A percentile compares a stretch with the other conserved stretches of the same genome.
These are phyloP conservation scores for Epistrophella euchroma DNA, from an alignment of 2,888 invertebrate genomes.

Conservation along the genomic window DNA sequence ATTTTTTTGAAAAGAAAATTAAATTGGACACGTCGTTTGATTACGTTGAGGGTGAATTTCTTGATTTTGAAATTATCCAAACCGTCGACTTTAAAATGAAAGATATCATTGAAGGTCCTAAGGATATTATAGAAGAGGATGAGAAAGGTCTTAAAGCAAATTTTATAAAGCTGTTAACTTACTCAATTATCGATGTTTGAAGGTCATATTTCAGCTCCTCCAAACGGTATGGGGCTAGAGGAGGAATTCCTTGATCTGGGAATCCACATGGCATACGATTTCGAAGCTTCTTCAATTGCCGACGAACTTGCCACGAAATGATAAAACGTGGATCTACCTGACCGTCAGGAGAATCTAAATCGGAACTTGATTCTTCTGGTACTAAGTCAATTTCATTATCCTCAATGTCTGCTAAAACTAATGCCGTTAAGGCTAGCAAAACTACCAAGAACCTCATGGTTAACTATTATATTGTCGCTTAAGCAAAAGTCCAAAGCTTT, in stretches of 20 bases:
- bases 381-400: conserved; percentile 78
- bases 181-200: conserved; percentile 46
- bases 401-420: conserved; percentile 78
- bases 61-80: conserved; percentile 80
- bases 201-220: conserved; percentile 35
- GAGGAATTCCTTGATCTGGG: conserved; percentile 79
- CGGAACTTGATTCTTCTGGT: conserved; percentile 78
- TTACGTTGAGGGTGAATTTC: conserved; percentile 79
- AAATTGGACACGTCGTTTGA: conserved; percentile 78
- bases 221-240: conserved; percentile 78
- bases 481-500: neutral
- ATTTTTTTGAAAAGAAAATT: conserved; percentile 80
- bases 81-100: conserved; percentile 79
- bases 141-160: neutral
- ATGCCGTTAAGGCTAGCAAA: conserved; percentile 78
- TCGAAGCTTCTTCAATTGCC: conserved; percentile 78
- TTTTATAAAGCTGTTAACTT: conserved; percentile 63
- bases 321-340: conserved; percentile 79
- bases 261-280: conserved; percentile 78
- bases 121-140: conserved; percentile 12
- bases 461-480: conserved; percentile 1
- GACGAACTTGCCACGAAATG: conserved; percentile 80
- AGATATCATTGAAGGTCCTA: conserved; percentile 79
- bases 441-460: conserved; percentile 78
- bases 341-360: neutral